Evolutionary conservation across 2,113 vertebrate species (phyloP).

Genomic region (Leucoraja erinaceus): DNA sequence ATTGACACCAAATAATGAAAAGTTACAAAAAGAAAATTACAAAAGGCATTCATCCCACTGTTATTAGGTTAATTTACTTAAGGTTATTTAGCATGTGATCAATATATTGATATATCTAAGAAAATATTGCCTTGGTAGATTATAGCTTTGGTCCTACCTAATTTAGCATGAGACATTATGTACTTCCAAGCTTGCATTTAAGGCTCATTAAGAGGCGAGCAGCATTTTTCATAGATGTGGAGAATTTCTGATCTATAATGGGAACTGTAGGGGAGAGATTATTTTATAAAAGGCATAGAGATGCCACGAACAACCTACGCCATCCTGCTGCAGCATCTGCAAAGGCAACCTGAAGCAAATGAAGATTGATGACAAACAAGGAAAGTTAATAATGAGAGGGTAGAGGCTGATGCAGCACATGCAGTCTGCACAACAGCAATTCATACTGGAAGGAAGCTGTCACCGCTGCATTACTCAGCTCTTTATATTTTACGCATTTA

Average conservation of each 20-base stretch:
- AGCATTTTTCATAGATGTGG: background rate
- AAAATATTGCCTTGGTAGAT: background rate
- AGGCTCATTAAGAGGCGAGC: background rate
- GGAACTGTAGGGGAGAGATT: background rate
- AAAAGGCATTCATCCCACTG: background rate
- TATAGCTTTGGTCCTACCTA: background rate
- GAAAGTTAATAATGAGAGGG: slow-evolving; percentile 37
- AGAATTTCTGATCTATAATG: slow-evolving; percentile 3
- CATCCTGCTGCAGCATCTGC: slow-evolving; percentile 30
- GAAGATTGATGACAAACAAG: slow-evolving; percentile 38
- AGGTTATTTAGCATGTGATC: background rate
- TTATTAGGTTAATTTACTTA: slow-evolving; percentile 4
- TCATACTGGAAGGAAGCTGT: slow-evolving; percentile 5
- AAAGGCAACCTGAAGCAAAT: slow-evolving; percentile 35
- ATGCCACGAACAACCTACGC: slow-evolving; percentile 1
- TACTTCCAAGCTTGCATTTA: background rate
- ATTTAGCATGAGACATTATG: background rate
- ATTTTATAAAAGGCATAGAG: background rate
- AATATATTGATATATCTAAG: slow-evolving; percentile 6
- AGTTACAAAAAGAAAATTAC: background rate
- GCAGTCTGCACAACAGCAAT: slow-evolving; percentile 17
- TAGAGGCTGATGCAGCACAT: slow-evolving; percentile 37
- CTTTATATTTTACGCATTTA: background rate
- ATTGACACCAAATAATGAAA: background rate
- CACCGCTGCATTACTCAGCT: slow-evolving; percentile 18